phyloP scores from a whole-genome alignment of 2,113 vertebrate genomes.

The Propithecus coquereli region DNA sequence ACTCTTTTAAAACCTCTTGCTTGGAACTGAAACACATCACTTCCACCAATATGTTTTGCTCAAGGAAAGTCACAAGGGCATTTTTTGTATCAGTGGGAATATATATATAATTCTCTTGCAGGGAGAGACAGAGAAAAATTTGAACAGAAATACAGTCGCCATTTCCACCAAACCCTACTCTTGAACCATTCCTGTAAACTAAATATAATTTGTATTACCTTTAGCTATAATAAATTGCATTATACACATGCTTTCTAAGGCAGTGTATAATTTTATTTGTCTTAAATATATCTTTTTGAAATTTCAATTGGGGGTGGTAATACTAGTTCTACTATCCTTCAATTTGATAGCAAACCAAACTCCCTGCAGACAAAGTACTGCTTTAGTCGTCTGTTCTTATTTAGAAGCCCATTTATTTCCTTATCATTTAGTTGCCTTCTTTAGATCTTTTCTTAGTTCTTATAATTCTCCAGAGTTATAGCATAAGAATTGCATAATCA shows the following conservation, averaged over 20 bases:
- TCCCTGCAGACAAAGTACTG: not conserved
- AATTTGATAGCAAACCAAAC: not conserved
- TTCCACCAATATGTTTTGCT: not conserved
- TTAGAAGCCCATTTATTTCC: not conserved
- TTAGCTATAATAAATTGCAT: not conserved
- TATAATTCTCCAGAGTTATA: not conserved
- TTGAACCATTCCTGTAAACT: not conserved
- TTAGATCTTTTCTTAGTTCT: not conserved
- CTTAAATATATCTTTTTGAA: not conserved
- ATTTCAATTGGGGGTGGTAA: not conserved
- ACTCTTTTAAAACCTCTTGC: not conserved
- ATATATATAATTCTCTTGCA: not conserved
- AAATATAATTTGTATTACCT: not conserved
- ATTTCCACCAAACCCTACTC: not conserved
- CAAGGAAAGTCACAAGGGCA: not conserved
- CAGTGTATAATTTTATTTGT: not conserved
- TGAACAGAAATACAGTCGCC: not conserved
- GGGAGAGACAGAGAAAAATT: not conserved
- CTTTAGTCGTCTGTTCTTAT: not conserved
- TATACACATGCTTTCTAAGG: not conserved
- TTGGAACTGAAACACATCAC: not conserved
- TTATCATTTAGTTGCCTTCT: not conserved
- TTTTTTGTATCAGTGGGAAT: not conserved
- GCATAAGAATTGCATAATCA: not conserved
- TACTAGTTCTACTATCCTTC: not conserved